Evolutionary conservation across 2,797 vertebrate genomes (phyloP).

Genomic region (Harpagifer antarcticus): DNA sequence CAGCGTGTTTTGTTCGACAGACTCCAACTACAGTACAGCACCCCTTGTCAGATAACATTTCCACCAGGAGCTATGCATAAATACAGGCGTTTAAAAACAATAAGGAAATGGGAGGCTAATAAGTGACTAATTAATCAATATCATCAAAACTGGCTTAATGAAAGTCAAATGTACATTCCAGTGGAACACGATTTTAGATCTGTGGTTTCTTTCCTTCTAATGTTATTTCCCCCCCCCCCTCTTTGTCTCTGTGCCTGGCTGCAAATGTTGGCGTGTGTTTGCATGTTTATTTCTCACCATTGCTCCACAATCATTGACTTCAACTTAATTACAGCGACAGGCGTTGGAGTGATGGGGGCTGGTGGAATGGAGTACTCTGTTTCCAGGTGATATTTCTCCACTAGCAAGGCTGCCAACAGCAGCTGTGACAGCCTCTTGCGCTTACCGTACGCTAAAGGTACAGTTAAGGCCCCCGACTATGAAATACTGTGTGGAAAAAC

Average conservation of each 20-base stretch:
- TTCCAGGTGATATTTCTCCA: slow-evolving; percentile 99
- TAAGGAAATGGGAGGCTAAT: slow-evolving; percentile 57
- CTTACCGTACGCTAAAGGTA: slow-evolving; percentile 76
- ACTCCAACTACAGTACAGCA: slow-evolving; percentile 75
- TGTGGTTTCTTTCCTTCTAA: slow-evolving; percentile 54
- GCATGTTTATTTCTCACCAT: slow-evolving; percentile 99
- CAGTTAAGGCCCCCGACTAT: slow-evolving; percentile 74
- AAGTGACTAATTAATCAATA: slow-evolving; percentile 78
- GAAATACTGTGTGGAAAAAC: slow-evolving; percentile 96
- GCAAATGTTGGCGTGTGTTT: slow-evolving; percentile 68
- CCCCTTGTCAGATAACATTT: slow-evolving; percentile 83
- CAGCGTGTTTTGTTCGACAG: slow-evolving; percentile 84
- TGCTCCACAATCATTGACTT: slow-evolving; percentile 99
- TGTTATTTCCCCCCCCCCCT: slow-evolving; percentile 13
- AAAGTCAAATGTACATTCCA: slow-evolving; percentile 74
- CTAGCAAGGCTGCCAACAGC: slow-evolving; percentile 95
- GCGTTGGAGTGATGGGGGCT: slow-evolving; percentile 96
- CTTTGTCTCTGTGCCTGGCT: too few relatives aligned
- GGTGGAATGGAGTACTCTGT: slow-evolving; percentile 95
- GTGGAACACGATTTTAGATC: slow-evolving; percentile 61
- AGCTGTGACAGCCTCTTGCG: slow-evolving; percentile 98
- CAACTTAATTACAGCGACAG: slow-evolving; percentile 99
- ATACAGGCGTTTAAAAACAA: slow-evolving; percentile 45
- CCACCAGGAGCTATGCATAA: slow-evolving; percentile 73
- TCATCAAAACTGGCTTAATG: slow-evolving; percentile 77